phyloP scores from a whole-genome alignment of 2,888 invertebrate species.

The Electrophaes corylata region DNA sequence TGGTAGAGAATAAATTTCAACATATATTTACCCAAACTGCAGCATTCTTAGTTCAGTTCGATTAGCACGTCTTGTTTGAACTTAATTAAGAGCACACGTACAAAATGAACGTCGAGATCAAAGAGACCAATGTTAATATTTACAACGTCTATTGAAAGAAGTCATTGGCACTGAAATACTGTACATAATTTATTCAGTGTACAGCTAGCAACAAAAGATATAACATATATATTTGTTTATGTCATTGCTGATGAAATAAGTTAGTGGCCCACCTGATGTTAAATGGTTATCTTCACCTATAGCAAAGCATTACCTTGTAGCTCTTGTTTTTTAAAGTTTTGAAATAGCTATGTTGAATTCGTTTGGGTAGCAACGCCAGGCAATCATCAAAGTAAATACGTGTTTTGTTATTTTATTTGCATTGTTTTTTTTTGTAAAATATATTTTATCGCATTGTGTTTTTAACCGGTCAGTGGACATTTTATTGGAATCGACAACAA shows the following conservation, averaged over 20 bases:
- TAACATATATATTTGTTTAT: too few species aligned
- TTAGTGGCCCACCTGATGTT: too few species aligned
- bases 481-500: background rate
- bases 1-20: background rate
- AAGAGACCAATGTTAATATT: constrained; percentile 76
- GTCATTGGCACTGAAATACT: constrained; percentile 60
- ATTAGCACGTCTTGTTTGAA: constrained; percentile 78
- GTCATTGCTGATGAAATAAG: background rate
- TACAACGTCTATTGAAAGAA: constrained; percentile 76
- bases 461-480: background rate
- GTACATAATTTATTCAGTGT: constrained; percentile 4
- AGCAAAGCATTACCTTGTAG: too few species aligned
- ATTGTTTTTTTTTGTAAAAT: background rate
- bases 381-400: too few species aligned
- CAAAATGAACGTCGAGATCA: constrained; percentile 78
- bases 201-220: background rate
- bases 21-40: constrained; percentile 7
- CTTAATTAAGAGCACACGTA: constrained; percentile 78
- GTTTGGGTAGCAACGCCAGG: background rate
- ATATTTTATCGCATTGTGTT: background rate
- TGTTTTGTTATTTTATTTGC: background rate
- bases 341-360: background rate
- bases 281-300: too few species aligned
- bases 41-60: constrained; percentile 49
- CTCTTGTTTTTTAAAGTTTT: too few species aligned